These are phyloP conservation scores for Martes flavigula DNA, from an alignment of 2,797 vertebrate species.

Conservation along the genomic window DNA sequence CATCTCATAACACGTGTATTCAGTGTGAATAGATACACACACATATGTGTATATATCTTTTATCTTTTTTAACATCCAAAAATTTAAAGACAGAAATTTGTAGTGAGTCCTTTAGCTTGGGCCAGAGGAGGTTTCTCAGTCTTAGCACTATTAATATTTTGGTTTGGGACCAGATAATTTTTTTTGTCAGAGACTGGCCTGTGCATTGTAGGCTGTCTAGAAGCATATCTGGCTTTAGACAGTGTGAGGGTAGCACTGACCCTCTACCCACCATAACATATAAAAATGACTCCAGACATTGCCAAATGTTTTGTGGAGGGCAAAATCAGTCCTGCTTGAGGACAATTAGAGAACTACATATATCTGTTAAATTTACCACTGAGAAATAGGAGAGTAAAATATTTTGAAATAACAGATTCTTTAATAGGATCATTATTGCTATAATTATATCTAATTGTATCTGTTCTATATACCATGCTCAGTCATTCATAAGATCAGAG, in stretches of 20 bases:
- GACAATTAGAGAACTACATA: background rate
- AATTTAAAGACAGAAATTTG: background rate
- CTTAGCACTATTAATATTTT: background rate
- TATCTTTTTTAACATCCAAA: background rate
- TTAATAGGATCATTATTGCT: background rate
- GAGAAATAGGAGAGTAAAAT: background rate
- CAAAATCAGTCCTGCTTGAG: background rate
- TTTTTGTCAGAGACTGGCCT: background rate
- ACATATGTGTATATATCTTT: background rate
- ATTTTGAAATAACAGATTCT: slow-evolving; percentile 6
- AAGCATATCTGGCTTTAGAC: background rate
- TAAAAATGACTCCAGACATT: background rate
- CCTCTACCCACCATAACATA: background rate
- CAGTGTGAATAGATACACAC: background rate
- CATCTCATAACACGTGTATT: background rate
- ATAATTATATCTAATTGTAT: background rate
- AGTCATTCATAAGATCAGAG: background rate
- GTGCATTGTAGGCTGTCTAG: background rate
- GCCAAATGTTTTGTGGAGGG: background rate
- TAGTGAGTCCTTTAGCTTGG: background rate
- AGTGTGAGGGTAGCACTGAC: background rate
- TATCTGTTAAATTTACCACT: background rate
- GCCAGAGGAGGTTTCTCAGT: background rate
- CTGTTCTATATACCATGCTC: background rate
- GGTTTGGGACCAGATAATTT: background rate